Percentiles rank a stretch among this genome's conserved stretches.
These are phyloP conservation scores for Zootoca vivipara DNA, from an alignment of 2,113 vertebrate species.

Conservation along the genomic window DNA sequence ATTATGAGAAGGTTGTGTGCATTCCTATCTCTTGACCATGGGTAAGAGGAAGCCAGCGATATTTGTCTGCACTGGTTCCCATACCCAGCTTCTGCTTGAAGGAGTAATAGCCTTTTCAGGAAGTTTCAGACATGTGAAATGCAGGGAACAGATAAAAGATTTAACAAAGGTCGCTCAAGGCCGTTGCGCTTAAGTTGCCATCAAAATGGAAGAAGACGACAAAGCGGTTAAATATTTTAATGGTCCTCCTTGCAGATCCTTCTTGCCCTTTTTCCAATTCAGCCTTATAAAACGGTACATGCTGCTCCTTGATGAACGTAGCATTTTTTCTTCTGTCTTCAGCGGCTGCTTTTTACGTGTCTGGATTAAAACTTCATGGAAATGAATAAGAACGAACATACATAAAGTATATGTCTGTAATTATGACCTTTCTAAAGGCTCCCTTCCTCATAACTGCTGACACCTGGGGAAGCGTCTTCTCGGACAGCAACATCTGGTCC, in stretches of 20 bases:
- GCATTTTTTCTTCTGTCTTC: slow-evolving; percentile 6
- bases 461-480: background rate
- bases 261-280: background rate
- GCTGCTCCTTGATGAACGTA: background rate
- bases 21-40: background rate
- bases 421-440: slow-evolving; percentile 16
- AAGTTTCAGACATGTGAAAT: rapidly evolving
- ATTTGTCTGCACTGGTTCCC: background rate
- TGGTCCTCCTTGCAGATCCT: background rate
- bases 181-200: slow-evolving; percentile 1
- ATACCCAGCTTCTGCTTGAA: background rate
- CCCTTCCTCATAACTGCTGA: background rate
- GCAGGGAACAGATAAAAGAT: background rate
- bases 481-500: background rate
- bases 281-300: background rate
- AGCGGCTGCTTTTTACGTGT: background rate
- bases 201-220: slow-evolving; percentile 2
- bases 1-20: background rate
- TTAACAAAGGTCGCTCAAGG: background rate
- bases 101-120: background rate
- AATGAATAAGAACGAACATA: slow-evolving; percentile 2
- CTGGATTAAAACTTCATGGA: slow-evolving; percentile 5
- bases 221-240: slow-evolving; percentile 47
- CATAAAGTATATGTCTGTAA: background rate
- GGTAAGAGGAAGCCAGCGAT: background rate